Evolutionary conservation across 2,113 vertebrate species (phyloP).

Genomic region (Ctenomys sociabilis): DNA sequence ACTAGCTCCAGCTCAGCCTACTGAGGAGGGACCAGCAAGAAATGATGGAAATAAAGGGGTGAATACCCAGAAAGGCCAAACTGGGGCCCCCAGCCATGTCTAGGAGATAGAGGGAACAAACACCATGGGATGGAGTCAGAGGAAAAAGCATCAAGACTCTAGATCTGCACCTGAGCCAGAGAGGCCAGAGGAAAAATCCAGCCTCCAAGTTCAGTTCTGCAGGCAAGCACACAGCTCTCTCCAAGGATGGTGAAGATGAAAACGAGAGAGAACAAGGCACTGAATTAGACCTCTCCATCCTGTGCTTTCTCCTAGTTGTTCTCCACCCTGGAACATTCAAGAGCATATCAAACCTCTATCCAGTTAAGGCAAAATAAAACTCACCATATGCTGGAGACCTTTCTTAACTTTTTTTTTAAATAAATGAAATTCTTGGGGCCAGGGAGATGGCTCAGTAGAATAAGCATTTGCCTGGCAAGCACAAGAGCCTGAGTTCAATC

Average conservation of each 20-base stretch:
- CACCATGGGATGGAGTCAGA: constrained; percentile 92
- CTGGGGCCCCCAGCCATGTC: constrained; percentile 75
- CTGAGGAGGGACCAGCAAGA: constrained; percentile 79
- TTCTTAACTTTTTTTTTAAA: constrained; percentile 81
- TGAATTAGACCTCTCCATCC: too few relatives aligned
- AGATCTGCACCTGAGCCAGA: constrained; percentile 83
- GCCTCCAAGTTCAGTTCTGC: constrained; percentile 94
- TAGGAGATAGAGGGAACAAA: constrained; percentile 84
- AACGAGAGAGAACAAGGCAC: too few relatives aligned
- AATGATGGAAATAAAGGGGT: constrained; percentile 84
- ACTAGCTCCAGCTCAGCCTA: constrained; percentile 32
- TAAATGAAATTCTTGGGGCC: constrained; percentile 83
- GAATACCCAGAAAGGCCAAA: constrained; percentile 84
- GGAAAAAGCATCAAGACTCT: constrained; percentile 92
- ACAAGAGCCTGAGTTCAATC: too few relatives aligned
- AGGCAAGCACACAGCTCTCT: constrained; percentile 94
- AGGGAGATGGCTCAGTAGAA: too few relatives aligned
- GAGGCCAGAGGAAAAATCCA: constrained; percentile 88
- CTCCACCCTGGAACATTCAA: too few relatives aligned
- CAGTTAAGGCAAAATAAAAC: too few relatives aligned
- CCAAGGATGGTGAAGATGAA: constrained; percentile 86
- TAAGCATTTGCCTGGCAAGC: too few relatives aligned
- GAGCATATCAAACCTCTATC: too few relatives aligned
- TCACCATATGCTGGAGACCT: constrained; percentile 50
- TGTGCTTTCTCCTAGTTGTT: too few relatives aligned